Conservation (phyloP, 2,888 invertebrate species). For the Sminthurides aquaticus region DNA sequence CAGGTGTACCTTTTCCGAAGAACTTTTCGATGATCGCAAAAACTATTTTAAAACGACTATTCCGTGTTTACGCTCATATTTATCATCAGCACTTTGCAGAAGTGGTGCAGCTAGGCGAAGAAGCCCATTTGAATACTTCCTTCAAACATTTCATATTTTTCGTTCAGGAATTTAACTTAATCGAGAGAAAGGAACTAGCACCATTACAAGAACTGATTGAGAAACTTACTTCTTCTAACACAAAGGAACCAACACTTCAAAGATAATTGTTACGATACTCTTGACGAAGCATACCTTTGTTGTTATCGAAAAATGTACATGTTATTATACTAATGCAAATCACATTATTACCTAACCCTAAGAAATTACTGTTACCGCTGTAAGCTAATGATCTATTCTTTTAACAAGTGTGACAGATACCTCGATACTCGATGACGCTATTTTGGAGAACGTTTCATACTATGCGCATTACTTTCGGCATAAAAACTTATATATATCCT, state of each 20-base stretch:
- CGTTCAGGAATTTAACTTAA: conserved; percentile 93
- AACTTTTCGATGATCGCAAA: conserved; percentile 95
- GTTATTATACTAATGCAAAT: no score
- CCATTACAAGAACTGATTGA: conserved; percentile 97
- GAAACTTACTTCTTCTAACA: conserved; percentile 60
- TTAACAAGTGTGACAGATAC: no score
- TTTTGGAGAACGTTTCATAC: background rate
- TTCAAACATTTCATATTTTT: conserved; percentile 99
- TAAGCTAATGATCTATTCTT: background rate
- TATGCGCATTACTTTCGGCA: no score
- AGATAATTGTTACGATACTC: conserved; percentile 21
- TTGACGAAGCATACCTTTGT: no score
- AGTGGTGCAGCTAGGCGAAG: conserved; percentile 94
- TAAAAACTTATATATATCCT: no score
- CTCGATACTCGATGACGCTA: no score
- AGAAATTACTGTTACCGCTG: no score
- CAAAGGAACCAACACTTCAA: conserved; percentile 50
- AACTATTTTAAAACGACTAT: conserved; percentile 93
- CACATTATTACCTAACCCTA: no score
- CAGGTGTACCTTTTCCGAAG: conserved; percentile 95
- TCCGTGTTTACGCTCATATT: conserved; percentile 98
- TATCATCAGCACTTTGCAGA: conserved; percentile 99
- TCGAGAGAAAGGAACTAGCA: conserved; percentile 91
- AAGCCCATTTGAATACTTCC: conserved; percentile 97
- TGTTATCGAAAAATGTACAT: no score